Evolutionary conservation across 2,797 vertebrate species (phyloP).

Genomic region (Gobionotothen gibberifrons): DNA sequence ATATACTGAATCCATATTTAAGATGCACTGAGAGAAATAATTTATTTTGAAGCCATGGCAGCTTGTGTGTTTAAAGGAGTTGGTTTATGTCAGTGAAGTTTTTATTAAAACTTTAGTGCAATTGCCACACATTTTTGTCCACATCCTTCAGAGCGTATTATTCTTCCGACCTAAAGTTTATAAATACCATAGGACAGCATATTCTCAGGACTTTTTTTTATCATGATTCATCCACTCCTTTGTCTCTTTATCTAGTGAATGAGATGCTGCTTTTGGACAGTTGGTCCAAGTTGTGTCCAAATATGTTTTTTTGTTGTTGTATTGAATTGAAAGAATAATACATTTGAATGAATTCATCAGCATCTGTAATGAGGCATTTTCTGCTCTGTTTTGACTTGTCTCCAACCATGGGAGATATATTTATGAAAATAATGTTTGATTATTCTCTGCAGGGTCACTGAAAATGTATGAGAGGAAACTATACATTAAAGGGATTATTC

Average conservation of each 20-base stretch:
- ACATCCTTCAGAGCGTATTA: background rate
- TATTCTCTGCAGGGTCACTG: background rate
- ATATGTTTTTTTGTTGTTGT: background rate
- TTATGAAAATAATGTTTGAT: background rate
- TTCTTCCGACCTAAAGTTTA: background rate
- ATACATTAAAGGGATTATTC: background rate
- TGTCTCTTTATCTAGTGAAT: too few relatives aligned
- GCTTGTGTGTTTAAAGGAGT: background rate
- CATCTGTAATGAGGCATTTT: background rate
- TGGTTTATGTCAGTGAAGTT: background rate
- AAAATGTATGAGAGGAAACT: background rate
- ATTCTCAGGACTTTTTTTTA: background rate
- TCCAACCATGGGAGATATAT: background rate
- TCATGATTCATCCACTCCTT: too few relatives aligned
- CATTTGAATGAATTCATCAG: too few relatives aligned
- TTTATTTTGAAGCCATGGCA: background rate
- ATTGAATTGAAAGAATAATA: too few relatives aligned
- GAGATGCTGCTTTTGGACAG: background rate
- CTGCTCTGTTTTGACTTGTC: background rate
- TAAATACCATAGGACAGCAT: background rate
- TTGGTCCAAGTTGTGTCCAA: background rate
- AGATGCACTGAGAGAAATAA: background rate
- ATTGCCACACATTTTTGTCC: background rate
- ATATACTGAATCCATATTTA: background rate
- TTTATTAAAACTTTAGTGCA: too few relatives aligned